A percentile compares a stretch with the other conserved stretches of the same genome.
These are phyloP conservation scores for Petrolisthes manimaculis DNA, from an alignment of 2,888 invertebrate species.

Conservation along the genomic window DNA sequence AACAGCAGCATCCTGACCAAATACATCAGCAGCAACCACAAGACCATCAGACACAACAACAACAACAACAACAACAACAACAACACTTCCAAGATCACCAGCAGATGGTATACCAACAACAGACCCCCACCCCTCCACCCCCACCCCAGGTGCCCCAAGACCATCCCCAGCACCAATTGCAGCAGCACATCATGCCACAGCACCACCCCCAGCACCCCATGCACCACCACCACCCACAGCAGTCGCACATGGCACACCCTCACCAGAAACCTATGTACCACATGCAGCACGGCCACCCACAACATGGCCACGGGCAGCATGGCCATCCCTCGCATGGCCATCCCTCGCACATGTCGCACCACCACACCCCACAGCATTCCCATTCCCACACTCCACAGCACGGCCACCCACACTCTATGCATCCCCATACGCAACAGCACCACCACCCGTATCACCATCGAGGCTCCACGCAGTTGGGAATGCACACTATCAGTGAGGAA, in stretches of 20 bases:
- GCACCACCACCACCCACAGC: not conserved
- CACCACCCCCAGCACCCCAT: constrained; percentile 27
- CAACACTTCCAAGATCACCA: constrained; percentile 25
- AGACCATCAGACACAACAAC: constrained; percentile 21
- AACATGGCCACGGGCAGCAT: not conserved
- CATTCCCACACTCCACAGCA: constrained; percentile 6
- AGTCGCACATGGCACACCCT: not conserved
- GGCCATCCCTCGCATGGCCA: not conserved
- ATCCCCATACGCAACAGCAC: constrained; percentile 8
- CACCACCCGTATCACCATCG: constrained; percentile 3
- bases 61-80: constrained; percentile 27
- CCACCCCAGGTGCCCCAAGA: constrained; percentile 13
- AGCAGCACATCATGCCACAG: constrained; percentile 21
- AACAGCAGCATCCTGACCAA: constrained; percentile 16
- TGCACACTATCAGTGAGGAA: constrained; percentile 32
- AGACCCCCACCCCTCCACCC: constrained; percentile 17
- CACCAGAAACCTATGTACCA: not conserved
- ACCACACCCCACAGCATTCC: constrained; percentile 17
- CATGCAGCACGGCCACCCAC: not conserved
- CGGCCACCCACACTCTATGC: constrained; percentile 1
- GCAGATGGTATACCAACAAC: constrained; percentile 18
- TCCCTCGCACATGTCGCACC: constrained; percentile 17
- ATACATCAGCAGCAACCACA: constrained; percentile 25
- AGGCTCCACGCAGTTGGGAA: not conserved
- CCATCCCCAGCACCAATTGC: constrained; percentile 29